Evolutionary conservation across 2,888 invertebrate species (phyloP).

Genomic region (Apamea crenata): DNA sequence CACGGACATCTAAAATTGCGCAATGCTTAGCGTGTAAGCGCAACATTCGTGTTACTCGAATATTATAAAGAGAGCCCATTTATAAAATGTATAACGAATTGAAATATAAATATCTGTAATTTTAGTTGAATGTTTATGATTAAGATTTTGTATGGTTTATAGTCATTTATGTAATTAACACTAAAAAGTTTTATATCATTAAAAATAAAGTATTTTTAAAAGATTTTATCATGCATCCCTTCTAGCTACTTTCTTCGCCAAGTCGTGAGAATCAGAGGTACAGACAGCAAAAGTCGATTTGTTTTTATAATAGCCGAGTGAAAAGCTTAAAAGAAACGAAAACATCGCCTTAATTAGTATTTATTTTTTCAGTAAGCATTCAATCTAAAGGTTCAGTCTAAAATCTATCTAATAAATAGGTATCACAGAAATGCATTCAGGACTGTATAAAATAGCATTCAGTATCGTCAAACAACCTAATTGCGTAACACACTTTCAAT

Average conservation of each 20-base stretch:
- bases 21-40: not conserved
- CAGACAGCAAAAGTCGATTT: not conserved
- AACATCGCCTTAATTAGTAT: not conserved
- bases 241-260: not conserved
- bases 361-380: slow-evolving; percentile 33
- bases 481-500: no score
- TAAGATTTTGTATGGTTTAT: slow-evolving; percentile 51
- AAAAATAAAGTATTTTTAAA: slow-evolving; percentile 36
- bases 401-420: slow-evolving; percentile 53
- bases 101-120: slow-evolving; percentile 16
- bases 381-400: slow-evolving; percentile 30
- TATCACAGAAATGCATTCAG: slow-evolving; percentile 70
- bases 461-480: not conserved
- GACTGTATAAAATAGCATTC: slow-evolving; percentile 14
- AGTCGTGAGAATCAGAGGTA: not conserved
- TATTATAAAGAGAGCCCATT: not conserved
- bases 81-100: slow-evolving; percentile 20
- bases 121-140: slow-evolving; percentile 13
- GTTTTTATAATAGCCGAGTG: no score
- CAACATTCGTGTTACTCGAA: not conserved
- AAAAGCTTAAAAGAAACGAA: slow-evolving; percentile 14
- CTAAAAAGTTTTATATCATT: slow-evolving; percentile 35
- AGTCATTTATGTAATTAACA: slow-evolving; percentile 57
- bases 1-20: no score
- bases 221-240: slow-evolving; percentile 6